Evolutionary conservation across 2,888 invertebrate genomes (phyloP).

Genomic region (Lottia gigantea): DNA sequence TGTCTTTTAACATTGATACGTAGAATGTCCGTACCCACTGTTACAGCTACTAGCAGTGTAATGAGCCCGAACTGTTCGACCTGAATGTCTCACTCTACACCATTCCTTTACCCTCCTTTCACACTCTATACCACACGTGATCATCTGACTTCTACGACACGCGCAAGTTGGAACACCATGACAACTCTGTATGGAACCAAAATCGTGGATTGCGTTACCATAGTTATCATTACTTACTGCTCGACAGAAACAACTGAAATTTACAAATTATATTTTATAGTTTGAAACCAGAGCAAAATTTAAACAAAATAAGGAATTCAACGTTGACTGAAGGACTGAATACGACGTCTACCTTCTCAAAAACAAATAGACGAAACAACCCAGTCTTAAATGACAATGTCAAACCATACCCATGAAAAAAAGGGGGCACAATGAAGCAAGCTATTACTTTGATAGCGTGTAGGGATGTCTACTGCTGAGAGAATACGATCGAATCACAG

Average conservation of each 20-base stretch:
- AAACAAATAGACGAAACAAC: too few relatives aligned
- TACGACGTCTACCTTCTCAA: too few relatives aligned
- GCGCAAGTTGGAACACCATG: not conserved
- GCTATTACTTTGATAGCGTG: too few relatives aligned
- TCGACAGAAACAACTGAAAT: constrained; percentile 7
- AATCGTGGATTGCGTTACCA: not conserved
- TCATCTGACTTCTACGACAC: constrained; percentile 2
- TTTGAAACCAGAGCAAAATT: too few relatives aligned
- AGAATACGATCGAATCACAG: too few relatives aligned
- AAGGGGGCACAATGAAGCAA: too few relatives aligned
- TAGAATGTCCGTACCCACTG: not conserved
- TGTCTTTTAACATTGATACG: not conserved
- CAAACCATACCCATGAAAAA: too few relatives aligned
- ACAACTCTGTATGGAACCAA: constrained; percentile 11
- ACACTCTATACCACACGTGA: constrained; percentile 12
- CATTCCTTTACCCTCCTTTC: constrained; percentile 13
- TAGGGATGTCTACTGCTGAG: too few relatives aligned
- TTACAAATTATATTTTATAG: not conserved
- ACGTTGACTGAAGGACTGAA: too few relatives aligned
- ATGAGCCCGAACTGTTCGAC: not conserved
- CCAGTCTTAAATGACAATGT: too few relatives aligned
- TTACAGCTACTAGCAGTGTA: not conserved
- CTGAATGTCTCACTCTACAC: not conserved
- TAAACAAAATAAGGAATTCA: too few relatives aligned
- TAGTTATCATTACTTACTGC: not conserved